Base-by-base conservation (phyloP, 2,113 vertebrate species). In the Aphelocoma coerulescens region DNA sequence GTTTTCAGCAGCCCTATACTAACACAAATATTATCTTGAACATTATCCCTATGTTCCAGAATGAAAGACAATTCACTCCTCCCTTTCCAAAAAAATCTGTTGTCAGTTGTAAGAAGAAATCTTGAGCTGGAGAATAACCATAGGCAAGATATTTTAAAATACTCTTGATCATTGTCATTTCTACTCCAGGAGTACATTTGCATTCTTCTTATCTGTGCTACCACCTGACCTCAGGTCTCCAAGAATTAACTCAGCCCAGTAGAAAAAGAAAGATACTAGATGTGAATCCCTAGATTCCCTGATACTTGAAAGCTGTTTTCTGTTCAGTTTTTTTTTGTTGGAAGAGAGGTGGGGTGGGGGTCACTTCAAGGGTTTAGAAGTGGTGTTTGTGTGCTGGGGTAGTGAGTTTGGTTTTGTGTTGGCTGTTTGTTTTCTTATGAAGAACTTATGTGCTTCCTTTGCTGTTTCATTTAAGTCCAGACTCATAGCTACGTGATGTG, bases 251-350 rank as follows among this genome's bases (percentile, higher is more conserved):
- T 82, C 39, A 59, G 16, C 5, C 7, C 9, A 55, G 22, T 3
- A 63, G 49, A 66, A 55, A 78, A 43, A 44, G 28, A 54, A 41
- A 59, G 12, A 24, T n/a, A 35, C 9, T 75, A 14, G 8, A 21
- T 8, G 8, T 1, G 0, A 76, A 80, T 16, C 3, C 9, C 12
- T 51, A 44, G 7, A 20, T 10, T 33, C 11, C 6, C 44, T 51
- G 16, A 18, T 19, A 32, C 3, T 49, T 32, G 16, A 17, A 46
- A 66, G 3, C 18, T 86, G 12, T 35, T 54, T 35, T 27, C 24
- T 61, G 16, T 39, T 46, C 24, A 33, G 2, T 7, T 58, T 62
- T 58, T 62, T 21, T 76, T 41, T 68, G 20, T 39, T 59, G 33
- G 16, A 68, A 51, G 17, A 28, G 5, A 33, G 4, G 17, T 18